These are phyloP conservation scores for Eurytoma adleriae DNA, from an alignment of 2,888 invertebrate species.

Conservation along the genomic window DNA sequence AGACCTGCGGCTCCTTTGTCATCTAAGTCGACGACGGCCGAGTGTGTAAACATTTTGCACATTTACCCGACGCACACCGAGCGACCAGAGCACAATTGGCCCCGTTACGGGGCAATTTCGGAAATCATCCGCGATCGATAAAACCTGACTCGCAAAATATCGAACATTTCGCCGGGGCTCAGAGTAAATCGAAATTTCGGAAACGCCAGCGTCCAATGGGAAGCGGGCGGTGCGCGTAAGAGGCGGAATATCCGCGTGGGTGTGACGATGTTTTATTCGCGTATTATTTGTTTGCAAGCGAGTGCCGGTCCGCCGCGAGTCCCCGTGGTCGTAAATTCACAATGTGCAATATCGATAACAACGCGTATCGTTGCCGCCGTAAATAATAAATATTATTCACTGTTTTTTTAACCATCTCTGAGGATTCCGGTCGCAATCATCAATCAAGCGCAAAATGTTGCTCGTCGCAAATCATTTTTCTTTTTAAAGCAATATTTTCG, in stretches of 20 bases:
- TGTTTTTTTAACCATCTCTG: neutral
- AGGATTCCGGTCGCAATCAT: no score
- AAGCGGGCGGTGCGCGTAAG: no score
- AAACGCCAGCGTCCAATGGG: no score
- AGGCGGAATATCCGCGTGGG: no score
- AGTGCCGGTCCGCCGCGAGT: slow-evolving; percentile 14
- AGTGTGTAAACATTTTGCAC: slow-evolving; percentile 29
- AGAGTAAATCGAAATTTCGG: no score
- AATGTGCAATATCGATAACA: slow-evolving; percentile 14
- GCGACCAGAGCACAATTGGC: neutral
- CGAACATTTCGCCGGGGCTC: no score
- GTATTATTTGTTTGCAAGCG: neutral
- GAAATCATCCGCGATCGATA: neutral
- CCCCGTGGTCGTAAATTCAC: slow-evolving; percentile 21
- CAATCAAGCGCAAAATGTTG: no score
- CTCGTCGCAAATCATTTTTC: no score
- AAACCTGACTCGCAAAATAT: no score
- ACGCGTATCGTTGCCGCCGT: slow-evolving; percentile 11
- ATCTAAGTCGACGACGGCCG: slow-evolving; percentile 21
- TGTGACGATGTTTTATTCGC: neutral
- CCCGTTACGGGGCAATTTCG: neutral
- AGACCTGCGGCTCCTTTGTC: slow-evolving; percentile 15
- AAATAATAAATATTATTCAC: slow-evolving; percentile 7
- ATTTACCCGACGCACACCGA: slow-evolving; percentile 3
- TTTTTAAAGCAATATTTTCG: no score